phyloP scores from a whole-genome alignment of 2,888 invertebrate genomes.

The Phania funesta region DNA sequence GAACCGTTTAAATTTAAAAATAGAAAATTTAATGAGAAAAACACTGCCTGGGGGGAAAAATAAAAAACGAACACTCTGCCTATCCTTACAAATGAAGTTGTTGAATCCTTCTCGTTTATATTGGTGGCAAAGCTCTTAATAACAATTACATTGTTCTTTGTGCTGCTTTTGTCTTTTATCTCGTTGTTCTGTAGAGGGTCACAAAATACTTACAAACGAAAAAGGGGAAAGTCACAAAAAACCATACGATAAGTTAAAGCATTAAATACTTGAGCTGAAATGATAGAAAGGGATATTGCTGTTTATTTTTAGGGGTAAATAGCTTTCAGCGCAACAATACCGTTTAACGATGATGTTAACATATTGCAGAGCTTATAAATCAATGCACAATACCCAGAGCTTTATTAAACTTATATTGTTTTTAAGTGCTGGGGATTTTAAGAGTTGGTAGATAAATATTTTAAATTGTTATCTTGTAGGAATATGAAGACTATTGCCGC shows the following conservation, averaged over 20 bases:
- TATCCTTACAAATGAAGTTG: conserved; percentile 11
- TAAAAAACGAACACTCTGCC: background rate
- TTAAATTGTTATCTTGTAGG: conserved; percentile 24
- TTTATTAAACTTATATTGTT: background rate
- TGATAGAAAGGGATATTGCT: conserved; percentile 17
- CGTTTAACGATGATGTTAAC: conserved; percentile 52
- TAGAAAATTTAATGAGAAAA: conserved; percentile 16
- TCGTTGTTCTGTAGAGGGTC: conserved; percentile 32
- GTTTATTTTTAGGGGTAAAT: conserved; percentile 36
- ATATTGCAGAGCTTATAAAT: conserved; percentile 52
- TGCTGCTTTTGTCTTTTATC: background rate
- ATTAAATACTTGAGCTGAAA: conserved; percentile 5
- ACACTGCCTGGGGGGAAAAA: background rate
- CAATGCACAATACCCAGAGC: conserved; percentile 13
- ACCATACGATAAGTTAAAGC: conserved; percentile 31
- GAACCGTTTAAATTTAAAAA: conserved; percentile 21
- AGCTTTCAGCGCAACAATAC: conserved; percentile 54
- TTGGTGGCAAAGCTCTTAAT: conserved; percentile 45
- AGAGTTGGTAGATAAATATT: conserved; percentile 11
- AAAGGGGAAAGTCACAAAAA: background rate
- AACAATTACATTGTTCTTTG: conserved; percentile 33
- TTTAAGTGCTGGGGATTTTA: conserved; percentile 25
- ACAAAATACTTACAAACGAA: conserved; percentile 13
- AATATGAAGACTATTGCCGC: background rate
- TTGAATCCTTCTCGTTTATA: conserved; percentile 43